Evolutionary conservation across 2,797 vertebrate genomes (phyloP), one percentile per base, ranked within the genome.

Genomic region (Psittacula echo): DNA sequence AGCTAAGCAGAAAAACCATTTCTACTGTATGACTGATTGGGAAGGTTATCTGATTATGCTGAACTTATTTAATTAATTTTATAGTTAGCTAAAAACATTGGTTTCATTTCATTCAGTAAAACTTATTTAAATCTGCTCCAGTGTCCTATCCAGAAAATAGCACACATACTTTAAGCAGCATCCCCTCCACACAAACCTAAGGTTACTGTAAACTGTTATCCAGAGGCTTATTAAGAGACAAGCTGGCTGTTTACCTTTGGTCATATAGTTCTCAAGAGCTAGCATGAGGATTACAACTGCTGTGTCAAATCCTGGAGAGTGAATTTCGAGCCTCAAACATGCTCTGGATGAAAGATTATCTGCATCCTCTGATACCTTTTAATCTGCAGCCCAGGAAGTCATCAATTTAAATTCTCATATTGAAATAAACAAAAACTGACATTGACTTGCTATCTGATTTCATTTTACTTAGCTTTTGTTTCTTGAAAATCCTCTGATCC

Each of bases 211-310:
- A 90, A 93, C 73, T 82, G 47, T 79, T 76, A 80, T 39, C 67
- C 48, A 83, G 65, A 71, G 79, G 29, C 74, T 82, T 6, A 2
- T 77, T 90, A 56, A 64, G 47, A 83, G 90, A 65, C 17, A 82
- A 94, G 68, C 41, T 85, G 29, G 21, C 20, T 94, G 22, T 91
- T 93, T 95, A 87, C 68, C 48, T 79, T 87, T 88, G 47, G 26
- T 58, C 74, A 39, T 42, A 89, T 56, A 42, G 65, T 74, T 96
- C 39, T 75, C 75, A 85, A 67, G 81, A 90, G 44, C 37, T 85
- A 92, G 76, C 34, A 79, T 3, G 14, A 77, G 87, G 75, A 89
- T 93, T 93, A 90, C 73, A 77, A 77, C 48, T 87, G 48, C n/a
- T 77, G 4, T 85, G 75, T 70, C 71, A 92, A 90, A 85, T 65